A percentile compares a stretch with the other conserved stretches of the same genome.
Conservation (phyloP, 2,797 vertebrate genomes). For the Clarias platycephalus region DNA sequence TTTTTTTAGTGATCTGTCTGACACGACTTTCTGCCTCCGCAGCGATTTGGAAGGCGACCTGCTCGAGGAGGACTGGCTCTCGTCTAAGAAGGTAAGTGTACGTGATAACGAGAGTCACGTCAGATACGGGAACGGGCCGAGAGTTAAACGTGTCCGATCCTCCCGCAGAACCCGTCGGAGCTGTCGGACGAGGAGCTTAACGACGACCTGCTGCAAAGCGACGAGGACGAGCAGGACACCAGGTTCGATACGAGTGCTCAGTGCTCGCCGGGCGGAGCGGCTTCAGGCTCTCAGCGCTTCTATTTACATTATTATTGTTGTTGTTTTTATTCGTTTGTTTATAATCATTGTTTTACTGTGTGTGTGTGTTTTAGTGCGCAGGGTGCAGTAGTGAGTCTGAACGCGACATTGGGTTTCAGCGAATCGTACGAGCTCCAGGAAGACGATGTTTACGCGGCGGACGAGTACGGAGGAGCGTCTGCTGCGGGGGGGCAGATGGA, state of each 20-base stretch:
- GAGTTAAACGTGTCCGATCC: not conserved
- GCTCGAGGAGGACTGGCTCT: constrained; percentile 88
- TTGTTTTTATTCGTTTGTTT: not conserved
- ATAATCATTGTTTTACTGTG: constrained; percentile 30
- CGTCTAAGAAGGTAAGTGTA: constrained; percentile 89
- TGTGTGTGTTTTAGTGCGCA: constrained; percentile 72
- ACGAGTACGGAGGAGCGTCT: constrained; percentile 72
- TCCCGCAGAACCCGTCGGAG: constrained; percentile 87
- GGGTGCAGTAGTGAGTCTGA: constrained; percentile 78
- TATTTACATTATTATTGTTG: not conserved
- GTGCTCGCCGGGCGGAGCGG: not conserved
- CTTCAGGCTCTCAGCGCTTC: not conserved
- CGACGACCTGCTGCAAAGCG: constrained; percentile 95
- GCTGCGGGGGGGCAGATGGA: constrained; percentile 49
- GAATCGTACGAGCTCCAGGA: constrained; percentile 80
- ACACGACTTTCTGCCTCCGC: constrained; percentile 37
- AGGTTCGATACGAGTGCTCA: constrained; percentile 58
- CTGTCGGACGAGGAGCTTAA: constrained; percentile 95
- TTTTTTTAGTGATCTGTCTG: no score
- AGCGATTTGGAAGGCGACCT: constrained; percentile 97
- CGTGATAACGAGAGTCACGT: no score
- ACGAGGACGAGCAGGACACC: constrained; percentile 84
- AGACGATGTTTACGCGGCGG: constrained; percentile 77
- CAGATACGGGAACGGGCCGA: not conserved
- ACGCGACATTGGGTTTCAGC: constrained; percentile 74